Evolutionary conservation across 2,888 invertebrate species (phyloP).

Genomic region (Peribatodes rhomboidaria): DNA sequence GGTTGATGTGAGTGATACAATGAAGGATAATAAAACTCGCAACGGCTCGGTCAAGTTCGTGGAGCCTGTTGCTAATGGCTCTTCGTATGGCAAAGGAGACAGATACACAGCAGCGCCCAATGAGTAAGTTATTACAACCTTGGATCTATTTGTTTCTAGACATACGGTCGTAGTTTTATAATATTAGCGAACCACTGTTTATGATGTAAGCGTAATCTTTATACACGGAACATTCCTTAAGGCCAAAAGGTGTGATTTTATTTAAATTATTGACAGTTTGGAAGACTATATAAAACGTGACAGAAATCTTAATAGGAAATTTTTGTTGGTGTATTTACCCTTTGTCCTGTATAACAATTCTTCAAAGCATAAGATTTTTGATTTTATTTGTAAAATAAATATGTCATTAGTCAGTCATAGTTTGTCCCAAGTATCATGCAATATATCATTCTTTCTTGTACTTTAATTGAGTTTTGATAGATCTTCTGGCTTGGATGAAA

Average conservation of each 20-base stretch:
- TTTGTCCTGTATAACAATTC: slow-evolving; percentile 2
- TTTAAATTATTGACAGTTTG: slow-evolving; percentile 12
- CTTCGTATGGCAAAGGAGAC: slow-evolving; percentile 80
- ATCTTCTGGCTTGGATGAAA: neutral
- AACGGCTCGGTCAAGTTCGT: slow-evolving; percentile 62
- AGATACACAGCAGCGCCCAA: slow-evolving; percentile 81
- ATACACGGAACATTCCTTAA: slow-evolving; percentile 27
- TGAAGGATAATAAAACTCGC: slow-evolving; percentile 70
- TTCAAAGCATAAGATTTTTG: no score
- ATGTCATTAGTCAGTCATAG: no score
- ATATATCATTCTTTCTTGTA: neutral
- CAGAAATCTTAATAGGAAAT: slow-evolving; percentile 3
- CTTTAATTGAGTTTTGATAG: neutral
- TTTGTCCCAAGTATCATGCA: neutral
- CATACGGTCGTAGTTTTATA: neutral
- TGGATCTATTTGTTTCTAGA: slow-evolving; percentile 32
- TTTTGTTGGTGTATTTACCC: neutral
- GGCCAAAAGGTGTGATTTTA: slow-evolving; percentile 24
- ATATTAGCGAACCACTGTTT: slow-evolving; percentile 6
- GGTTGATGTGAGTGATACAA: slow-evolving; percentile 57
- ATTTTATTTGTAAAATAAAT: no score
- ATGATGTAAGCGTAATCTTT: slow-evolving; percentile 13
- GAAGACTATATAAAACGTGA: slow-evolving; percentile 17
- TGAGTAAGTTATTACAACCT: slow-evolving; percentile 72
- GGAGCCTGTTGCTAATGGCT: slow-evolving; percentile 62